Conservation (phyloP, 2,113 vertebrate genomes). For the Silurus meridionalis region DNA sequence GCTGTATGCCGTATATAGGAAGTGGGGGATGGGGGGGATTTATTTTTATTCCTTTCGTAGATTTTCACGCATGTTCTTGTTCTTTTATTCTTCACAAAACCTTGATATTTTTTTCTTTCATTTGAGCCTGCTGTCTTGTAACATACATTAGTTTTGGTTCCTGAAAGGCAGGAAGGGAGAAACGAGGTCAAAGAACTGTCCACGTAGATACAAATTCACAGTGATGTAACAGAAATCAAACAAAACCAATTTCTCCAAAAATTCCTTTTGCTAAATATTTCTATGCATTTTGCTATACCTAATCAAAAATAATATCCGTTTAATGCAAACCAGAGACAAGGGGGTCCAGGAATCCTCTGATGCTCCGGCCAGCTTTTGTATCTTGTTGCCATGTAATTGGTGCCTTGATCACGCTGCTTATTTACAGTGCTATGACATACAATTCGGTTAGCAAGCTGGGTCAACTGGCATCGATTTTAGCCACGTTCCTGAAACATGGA, state of each 20-base stretch:
- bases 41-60: neutral
- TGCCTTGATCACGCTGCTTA: neutral
- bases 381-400: too few relatives aligned
- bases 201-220: too few relatives aligned
- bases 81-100: neutral
- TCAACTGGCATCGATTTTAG: neutral
- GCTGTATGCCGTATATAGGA: conserved; percentile 61
- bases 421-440: neutral
- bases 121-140: neutral
- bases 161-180: too few relatives aligned
- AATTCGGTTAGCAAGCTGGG: neutral
- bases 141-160: too few relatives aligned
- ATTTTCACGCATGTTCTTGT: neutral
- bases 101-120: neutral
- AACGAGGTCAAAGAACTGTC: too few relatives aligned
- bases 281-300: neutral
- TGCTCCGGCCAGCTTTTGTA: neutral
- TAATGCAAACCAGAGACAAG: neutral
- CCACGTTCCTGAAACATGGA: neutral
- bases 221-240: too few relatives aligned
- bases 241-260: neutral
- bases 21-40: conserved; percentile 41
- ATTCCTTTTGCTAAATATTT: neutral
- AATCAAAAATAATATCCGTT: neutral
- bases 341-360: neutral